phyloP scores from a whole-genome alignment of 2,113 vertebrate species.

The Coracopsis vasa region DNA sequence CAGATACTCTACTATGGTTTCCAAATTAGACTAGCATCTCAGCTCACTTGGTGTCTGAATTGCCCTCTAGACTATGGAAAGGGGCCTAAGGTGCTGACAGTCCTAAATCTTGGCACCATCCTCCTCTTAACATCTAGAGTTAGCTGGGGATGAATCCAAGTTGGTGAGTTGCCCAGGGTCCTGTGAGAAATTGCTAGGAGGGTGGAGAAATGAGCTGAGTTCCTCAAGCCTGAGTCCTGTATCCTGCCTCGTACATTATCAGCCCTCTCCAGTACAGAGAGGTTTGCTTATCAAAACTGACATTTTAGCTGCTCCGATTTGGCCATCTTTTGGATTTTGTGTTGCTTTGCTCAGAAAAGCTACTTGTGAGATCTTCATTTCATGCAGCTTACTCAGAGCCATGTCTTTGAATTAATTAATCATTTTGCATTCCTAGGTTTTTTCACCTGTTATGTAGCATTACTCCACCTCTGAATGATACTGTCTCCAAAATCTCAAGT shows the following conservation, averaged over 20 bases:
- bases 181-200: not conserved
- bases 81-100: not conserved
- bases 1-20: not conserved
- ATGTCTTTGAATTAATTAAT: not conserved
- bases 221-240: not conserved
- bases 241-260: rapidly evolving
- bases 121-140: not conserved
- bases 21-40: not conserved
- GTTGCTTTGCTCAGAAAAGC: not conserved
- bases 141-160: not conserved
- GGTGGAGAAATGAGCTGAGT: not conserved
- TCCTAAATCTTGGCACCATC: not conserved
- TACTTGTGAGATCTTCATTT: not conserved
- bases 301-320: not conserved
- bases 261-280: not conserved
- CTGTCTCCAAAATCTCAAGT: not conserved
- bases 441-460: not conserved
- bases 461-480: not conserved
- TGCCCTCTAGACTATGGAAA: not conserved
- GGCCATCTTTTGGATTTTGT: not conserved
- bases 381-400: not conserved
- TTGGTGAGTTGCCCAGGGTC: not conserved
- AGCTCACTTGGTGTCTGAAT: not conserved
- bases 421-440: not conserved
- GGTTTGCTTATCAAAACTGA: not conserved